Conservation (phyloP, 2,113 vertebrate species). For the Tylochromis polylepis region DNA sequence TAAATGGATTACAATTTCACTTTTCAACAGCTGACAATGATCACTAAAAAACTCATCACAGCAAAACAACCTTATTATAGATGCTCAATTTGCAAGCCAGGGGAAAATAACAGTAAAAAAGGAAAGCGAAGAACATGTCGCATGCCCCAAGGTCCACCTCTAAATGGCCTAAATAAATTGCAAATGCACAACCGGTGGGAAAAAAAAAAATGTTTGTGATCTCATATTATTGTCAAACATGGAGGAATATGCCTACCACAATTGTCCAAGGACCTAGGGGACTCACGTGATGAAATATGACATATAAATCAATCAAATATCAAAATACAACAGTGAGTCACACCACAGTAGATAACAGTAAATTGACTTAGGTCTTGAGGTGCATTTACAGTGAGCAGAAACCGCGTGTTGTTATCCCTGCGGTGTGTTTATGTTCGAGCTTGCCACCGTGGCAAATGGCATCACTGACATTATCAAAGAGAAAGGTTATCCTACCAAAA, state of each 20-base stretch:
- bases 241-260: not conserved
- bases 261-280: not conserved
- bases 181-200: not conserved
- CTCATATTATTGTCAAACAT: not conserved
- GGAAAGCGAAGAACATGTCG: not conserved
- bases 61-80: not conserved
- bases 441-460: not conserved
- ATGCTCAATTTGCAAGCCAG: not conserved
- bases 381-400: not conserved
- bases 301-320: constrained; percentile 20
- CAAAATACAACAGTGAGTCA: not conserved
- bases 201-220: not conserved
- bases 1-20: not conserved
- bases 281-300: not conserved
- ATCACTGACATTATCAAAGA: not conserved
- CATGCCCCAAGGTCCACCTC: not conserved
- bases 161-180: not conserved
- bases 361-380: not conserved
- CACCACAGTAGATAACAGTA: not conserved
- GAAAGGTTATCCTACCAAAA: not conserved
- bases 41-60: not conserved
- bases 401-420: not conserved
- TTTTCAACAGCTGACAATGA: not conserved
- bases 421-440: not conserved
- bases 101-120: not conserved